phyloP scores from a whole-genome alignment of 2,113 vertebrate species.

The Erythrocercus mccallii region DNA sequence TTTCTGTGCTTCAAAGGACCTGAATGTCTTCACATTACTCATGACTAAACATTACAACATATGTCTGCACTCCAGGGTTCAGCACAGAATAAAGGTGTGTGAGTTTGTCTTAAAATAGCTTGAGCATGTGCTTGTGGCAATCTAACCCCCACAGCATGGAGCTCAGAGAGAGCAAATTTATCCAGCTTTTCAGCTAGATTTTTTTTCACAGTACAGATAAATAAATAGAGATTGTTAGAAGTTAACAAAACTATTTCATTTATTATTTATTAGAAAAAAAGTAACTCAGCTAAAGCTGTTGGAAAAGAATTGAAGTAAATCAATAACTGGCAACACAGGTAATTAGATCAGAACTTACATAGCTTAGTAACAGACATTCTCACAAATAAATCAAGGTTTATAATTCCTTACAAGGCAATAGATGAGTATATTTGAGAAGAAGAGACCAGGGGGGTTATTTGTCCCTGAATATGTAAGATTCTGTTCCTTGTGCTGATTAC shows the following conservation, averaged over 20 bases:
- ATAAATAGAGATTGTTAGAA: background rate
- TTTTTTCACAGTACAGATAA: background rate
- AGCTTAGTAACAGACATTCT: background rate
- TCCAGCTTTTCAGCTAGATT: background rate
- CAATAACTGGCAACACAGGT: background rate
- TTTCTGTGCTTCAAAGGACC: background rate
- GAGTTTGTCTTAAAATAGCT: background rate
- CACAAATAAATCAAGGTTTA: background rate
- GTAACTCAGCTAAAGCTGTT: background rate
- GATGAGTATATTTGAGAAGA: background rate
- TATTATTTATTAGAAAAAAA: background rate
- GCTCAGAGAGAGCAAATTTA: background rate
- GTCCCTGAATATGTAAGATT: background rate
- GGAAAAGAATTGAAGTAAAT: background rate
- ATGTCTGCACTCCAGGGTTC: background rate
- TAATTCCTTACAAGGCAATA: background rate
- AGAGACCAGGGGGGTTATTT: accelerated
- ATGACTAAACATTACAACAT: background rate
- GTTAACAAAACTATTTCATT: background rate
- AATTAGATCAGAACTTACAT: background rate
- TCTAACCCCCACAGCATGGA: background rate
- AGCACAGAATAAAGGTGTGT: background rate
- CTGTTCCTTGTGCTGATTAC: background rate
- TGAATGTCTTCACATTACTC: background rate
- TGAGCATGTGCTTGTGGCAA: background rate